A percentile compares a stretch with the other conserved stretches of the same genome.
Evolutionary conservation across 2,113 vertebrate genomes (phyloP).

Genomic region (Arothron firmamentum): DNA sequence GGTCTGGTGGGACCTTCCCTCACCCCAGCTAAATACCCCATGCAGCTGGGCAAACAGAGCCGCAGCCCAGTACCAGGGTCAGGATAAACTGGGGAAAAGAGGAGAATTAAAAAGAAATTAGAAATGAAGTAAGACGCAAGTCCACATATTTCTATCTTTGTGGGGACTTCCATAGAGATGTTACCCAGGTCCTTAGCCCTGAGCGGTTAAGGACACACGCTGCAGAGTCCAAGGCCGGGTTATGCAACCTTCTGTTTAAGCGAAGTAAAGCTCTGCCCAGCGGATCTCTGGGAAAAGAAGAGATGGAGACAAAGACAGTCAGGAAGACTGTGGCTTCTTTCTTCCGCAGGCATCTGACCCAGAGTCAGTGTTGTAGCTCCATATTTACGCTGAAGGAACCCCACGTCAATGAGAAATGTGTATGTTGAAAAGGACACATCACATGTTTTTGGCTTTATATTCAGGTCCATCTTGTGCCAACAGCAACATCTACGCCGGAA

Average conservation of each 20-base stretch:
- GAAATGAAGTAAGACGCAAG: slow-evolving; percentile 29
- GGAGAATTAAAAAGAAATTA: slow-evolving; percentile 22
- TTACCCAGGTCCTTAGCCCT: too few species aligned
- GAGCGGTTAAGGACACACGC: too few species aligned
- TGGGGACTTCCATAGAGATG: too few species aligned
- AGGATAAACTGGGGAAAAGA: slow-evolving; percentile 57
- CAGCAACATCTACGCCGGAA: too few species aligned
- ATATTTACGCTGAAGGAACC: too few species aligned
- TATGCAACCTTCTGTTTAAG: slow-evolving; percentile 39
- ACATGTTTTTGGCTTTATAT: too few species aligned
- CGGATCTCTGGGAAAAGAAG: slow-evolving; percentile 17
- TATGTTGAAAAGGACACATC: too few species aligned
- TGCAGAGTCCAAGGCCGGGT: too few species aligned
- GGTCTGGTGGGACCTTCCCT: slow-evolving; percentile 84
- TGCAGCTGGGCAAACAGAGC: slow-evolving; percentile 94
- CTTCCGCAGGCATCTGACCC: too few species aligned
- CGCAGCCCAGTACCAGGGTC: slow-evolving; percentile 60
- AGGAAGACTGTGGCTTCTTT: slow-evolving; percentile 4
- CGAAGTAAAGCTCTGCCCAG: slow-evolving; percentile 25
- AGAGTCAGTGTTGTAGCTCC: too few species aligned
- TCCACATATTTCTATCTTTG: background rate
- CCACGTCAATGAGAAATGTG: too few species aligned
- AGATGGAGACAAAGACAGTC: slow-evolving; percentile 8
- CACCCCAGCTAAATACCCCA: slow-evolving; percentile 89
- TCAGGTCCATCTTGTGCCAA: too few species aligned